Conservation (phyloP, 1,140 invertebrate genomes). For the Drosophila kohkoa region DNA sequence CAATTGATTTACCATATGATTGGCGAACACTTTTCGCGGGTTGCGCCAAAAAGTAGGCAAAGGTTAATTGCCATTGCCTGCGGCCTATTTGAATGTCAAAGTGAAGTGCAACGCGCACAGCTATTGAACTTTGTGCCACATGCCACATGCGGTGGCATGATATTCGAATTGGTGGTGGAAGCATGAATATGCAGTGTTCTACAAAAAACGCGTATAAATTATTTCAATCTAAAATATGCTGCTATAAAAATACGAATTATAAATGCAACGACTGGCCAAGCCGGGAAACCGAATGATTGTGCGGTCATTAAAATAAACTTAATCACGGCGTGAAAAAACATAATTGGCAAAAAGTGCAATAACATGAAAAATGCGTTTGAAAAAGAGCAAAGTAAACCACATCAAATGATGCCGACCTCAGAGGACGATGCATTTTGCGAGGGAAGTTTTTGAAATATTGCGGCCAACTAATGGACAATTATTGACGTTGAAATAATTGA, state of each 20-base stretch:
- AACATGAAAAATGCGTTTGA: constrained; percentile 46
- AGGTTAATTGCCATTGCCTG: constrained; percentile 60
- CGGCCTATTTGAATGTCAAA: constrained; percentile 63
- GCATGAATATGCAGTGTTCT: background rate
- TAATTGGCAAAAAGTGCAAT: constrained; percentile 31
- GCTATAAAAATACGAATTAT: constrained; percentile 46
- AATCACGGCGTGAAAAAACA: constrained; percentile 31
- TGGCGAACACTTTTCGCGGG: constrained; percentile 44
- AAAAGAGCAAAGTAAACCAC: constrained; percentile 56
- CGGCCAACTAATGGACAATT: background rate
- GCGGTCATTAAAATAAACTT: constrained; percentile 46
- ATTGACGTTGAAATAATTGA: background rate
- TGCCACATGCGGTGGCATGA: background rate
- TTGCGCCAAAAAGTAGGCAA: constrained; percentile 62
- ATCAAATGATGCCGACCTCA: constrained; percentile 51
- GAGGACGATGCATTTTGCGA: constrained; percentile 1
- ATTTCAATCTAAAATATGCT: constrained; percentile 36
- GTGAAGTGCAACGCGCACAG: constrained; percentile 28
- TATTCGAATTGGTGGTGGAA: background rate
- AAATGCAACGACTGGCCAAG: constrained; percentile 30
- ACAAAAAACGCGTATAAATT: constrained; percentile 16
- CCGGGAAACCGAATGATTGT: constrained; percentile 27
- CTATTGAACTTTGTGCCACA: constrained; percentile 39
- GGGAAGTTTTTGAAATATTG: background rate
- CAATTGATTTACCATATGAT: constrained; percentile 83